A percentile compares a stretch with the other conserved stretches of the same genome.
These are phyloP conservation scores for Athalia rosae DNA, from an alignment of 2,888 invertebrate genomes.

Conservation along the genomic window DNA sequence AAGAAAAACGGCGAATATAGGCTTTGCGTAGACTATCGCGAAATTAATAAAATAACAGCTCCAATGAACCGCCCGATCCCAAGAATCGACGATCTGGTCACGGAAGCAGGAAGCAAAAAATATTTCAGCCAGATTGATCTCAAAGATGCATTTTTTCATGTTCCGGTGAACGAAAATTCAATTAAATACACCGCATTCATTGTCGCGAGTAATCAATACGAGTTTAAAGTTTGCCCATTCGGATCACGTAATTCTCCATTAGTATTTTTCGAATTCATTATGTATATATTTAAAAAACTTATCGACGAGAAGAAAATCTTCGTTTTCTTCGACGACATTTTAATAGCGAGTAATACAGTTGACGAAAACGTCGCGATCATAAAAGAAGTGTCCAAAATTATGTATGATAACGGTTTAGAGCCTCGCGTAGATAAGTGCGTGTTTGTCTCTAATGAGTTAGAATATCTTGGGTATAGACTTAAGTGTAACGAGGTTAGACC, in stretches of 20 bases:
- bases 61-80: not conserved
- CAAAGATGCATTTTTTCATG: slow-evolving; percentile 48
- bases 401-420: slow-evolving; percentile 9
- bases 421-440: slow-evolving; percentile 35
- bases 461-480: slow-evolving; percentile 48
- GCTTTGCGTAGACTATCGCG: slow-evolving; percentile 56
- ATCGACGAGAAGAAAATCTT: slow-evolving; percentile 15
- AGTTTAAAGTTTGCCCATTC: slow-evolving; percentile 44
- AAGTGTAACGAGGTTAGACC: slow-evolving; percentile 44
- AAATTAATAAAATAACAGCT: slow-evolving; percentile 42
- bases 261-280: slow-evolving; percentile 43
- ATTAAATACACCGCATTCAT: slow-evolving; percentile 49
- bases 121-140: slow-evolving; percentile 44
- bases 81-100: slow-evolving; percentile 9
- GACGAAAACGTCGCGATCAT: slow-evolving; percentile 19
- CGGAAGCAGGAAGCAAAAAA: not conserved
- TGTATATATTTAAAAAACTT: slow-evolving; percentile 28
- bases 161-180: slow-evolving; percentile 34
- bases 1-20: slow-evolving; percentile 50
- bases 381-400: slow-evolving; percentile 2
- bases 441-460: slow-evolving; percentile 36
- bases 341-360: slow-evolving; percentile 36
- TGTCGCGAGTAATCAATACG: slow-evolving; percentile 38
- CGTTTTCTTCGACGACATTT: slow-evolving; percentile 48
- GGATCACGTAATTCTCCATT: slow-evolving; percentile 45